Evolutionary conservation across 92 coral and sea anemone species (phyloP).

Genomic region (Palythoa caribaeorum): DNA sequence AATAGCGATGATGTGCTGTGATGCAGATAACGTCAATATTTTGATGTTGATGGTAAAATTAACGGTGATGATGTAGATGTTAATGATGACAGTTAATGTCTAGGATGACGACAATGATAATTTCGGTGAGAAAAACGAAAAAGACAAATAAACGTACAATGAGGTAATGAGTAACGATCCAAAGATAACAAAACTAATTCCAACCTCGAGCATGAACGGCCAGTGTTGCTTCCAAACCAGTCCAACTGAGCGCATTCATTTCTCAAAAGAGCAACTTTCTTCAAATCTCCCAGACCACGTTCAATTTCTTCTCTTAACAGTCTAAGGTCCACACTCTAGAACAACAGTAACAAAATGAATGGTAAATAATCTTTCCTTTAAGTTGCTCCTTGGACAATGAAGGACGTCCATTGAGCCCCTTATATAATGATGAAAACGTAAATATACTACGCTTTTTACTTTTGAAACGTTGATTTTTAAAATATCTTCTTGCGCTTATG

Average conservation of each 20-base stretch:
- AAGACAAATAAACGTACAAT: background rate
- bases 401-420: too few species aligned
- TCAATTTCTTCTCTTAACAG: constrained; percentile 94
- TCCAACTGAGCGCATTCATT: constrained; percentile 98
- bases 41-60: too few species aligned
- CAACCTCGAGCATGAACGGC: constrained; percentile 83
- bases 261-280: constrained; percentile 89
- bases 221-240: constrained; percentile 95
- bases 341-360: background rate
- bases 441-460: too few species aligned
- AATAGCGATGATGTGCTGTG: too few species aligned
- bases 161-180: background rate
- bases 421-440: too few species aligned
- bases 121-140: background rate
- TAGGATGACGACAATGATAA: too few species aligned
- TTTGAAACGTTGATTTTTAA: too few species aligned
- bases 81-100: too few species aligned
- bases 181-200: constrained; percentile 10
- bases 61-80: too few species aligned
- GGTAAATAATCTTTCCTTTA: background rate
- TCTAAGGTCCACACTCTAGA: constrained; percentile 94
- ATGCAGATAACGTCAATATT: too few species aligned
- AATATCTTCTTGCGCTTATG: too few species aligned
- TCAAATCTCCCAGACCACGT: constrained; percentile 85
- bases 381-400: too few species aligned